A percentile compares a stretch with the other conserved stretches of the same genome.
Evolutionary conservation across 1,140 invertebrate species (phyloP).

Genomic region (Heliconius nattereri): DNA sequence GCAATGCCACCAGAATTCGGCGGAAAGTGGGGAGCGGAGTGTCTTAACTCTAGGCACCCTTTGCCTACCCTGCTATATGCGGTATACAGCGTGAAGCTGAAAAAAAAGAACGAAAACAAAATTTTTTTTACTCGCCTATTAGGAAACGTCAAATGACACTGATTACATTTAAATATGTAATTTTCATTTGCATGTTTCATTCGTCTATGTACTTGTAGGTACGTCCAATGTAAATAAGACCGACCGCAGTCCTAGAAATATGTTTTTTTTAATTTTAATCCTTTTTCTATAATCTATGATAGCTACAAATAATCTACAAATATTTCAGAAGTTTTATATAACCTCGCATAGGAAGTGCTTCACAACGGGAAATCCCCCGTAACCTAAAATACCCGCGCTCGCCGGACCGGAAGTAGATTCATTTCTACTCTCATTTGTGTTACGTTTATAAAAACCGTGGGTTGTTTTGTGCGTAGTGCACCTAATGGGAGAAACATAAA

Average conservation of each 20-base stretch:
- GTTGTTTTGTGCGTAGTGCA: slow-evolving; percentile 80
- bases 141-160: slow-evolving; percentile 72
- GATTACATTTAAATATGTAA: slow-evolving; percentile 69
- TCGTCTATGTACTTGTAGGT: slow-evolving; percentile 76
- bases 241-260: slow-evolving; percentile 68
- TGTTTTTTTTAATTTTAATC: not conserved
- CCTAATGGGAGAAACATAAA: slow-evolving; percentile 41
- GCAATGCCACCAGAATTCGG: no score
- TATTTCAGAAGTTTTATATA: not conserved
- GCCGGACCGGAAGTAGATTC: slow-evolving; percentile 41
- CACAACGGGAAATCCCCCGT: slow-evolving; percentile 76
- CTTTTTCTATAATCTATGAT: no score
- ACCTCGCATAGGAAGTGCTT: slow-evolving; percentile 81
- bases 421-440: slow-evolving; percentile 52
- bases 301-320: not conserved
- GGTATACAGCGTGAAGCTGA: not conserved
- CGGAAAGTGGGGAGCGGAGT: no score
- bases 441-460: slow-evolving; percentile 79
- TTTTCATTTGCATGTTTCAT: slow-evolving; percentile 74
- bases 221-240: slow-evolving; percentile 79
- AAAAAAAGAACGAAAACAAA: not conserved
- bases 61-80: not conserved
- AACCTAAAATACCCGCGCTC: slow-evolving; percentile 65
- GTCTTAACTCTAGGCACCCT: no score
- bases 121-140: slow-evolving; percentile 60